phyloP scores from a whole-genome alignment of 2,888 invertebrate species.

The Hydriomena furcata region DNA sequence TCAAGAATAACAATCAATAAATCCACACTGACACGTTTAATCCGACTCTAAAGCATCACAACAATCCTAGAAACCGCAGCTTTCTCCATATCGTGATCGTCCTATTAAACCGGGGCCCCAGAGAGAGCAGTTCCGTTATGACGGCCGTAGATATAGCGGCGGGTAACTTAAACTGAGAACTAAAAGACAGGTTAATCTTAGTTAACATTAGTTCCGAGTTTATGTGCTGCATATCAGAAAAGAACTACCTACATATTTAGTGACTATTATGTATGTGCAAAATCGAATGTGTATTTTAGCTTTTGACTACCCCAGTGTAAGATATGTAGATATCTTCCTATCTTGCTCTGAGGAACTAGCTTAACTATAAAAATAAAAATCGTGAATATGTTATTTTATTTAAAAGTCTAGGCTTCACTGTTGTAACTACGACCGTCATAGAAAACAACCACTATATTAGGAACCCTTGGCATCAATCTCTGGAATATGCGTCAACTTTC shows the following conservation, averaged over 20 bases:
- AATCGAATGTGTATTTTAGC: neutral
- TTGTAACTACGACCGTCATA: neutral
- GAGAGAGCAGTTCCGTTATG: neutral
- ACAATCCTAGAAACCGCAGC: constrained; percentile 29
- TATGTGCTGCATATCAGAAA: too few relatives aligned
- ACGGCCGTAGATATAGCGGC: neutral
- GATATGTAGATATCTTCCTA: too few relatives aligned
- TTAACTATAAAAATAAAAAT: too few relatives aligned
- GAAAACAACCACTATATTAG: neutral
- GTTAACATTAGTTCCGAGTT: too few relatives aligned
- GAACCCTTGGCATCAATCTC: constrained; percentile 23
- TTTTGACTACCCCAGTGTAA: too few relatives aligned
- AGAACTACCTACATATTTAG: too few relatives aligned
- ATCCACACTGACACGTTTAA: constrained; percentile 22
- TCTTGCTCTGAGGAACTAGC: too few relatives aligned
- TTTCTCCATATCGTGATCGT: constrained; percentile 28
- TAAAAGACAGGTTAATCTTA: too few relatives aligned
- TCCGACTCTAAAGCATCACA: constrained; percentile 18
- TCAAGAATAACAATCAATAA: constrained; percentile 24
- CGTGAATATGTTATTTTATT: neutral
- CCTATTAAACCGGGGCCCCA: constrained; percentile 14
- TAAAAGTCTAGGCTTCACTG: neutral
- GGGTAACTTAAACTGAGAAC: too few relatives aligned
- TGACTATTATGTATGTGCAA: too few relatives aligned
- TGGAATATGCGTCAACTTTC: constrained; percentile 37